Evolutionary conservation across 64 coral and sea anemone genomes (phyloP).

Genomic region (Orbicella faveolata): DNA sequence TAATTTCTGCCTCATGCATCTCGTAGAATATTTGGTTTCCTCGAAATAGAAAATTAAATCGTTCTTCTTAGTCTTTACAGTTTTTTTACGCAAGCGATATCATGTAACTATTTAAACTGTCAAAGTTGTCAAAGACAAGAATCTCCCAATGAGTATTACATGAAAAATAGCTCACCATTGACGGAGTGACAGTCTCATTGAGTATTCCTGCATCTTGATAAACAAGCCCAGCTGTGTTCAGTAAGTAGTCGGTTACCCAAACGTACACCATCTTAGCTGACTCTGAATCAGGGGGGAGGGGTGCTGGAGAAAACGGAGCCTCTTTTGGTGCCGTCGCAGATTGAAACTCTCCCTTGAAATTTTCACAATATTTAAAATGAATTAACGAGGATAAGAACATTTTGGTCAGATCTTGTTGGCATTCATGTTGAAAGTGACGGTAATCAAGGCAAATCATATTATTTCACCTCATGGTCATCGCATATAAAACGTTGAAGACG

Average conservation of each 20-base stretch:
- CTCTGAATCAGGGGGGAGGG: slow-evolving; percentile 4
- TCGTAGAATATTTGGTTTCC: too few species aligned
- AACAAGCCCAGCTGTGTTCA: slow-evolving; percentile 69
- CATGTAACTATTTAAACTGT: too few species aligned
- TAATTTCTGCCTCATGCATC: too few species aligned
- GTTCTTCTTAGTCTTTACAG: too few species aligned
- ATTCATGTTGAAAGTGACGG: neutral
- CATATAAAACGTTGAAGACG: too few species aligned
- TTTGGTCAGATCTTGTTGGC: neutral
- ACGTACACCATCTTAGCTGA: slow-evolving; percentile 53
- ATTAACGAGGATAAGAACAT: neutral
- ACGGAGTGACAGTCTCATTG: slow-evolving; percentile 52
- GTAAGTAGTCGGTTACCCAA: slow-evolving; percentile 65
- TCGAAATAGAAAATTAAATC: too few species aligned
- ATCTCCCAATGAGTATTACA: too few species aligned
- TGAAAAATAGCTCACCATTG: slow-evolving; percentile 30
- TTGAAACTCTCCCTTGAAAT: slow-evolving; percentile 81
- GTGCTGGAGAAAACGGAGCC: slow-evolving; percentile 68
- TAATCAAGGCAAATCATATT: too few species aligned
- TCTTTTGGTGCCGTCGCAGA: slow-evolving; percentile 74
- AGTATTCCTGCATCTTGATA: slow-evolving; percentile 59
- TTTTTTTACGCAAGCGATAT: too few species aligned
- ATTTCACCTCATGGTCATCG: too few species aligned
- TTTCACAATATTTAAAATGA: neutral
- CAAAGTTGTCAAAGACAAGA: neutral